Evolutionary conservation across 2,888 invertebrate genomes (phyloP), one percentile per base, ranked within the genome.

Genomic region (Aleiodes leptofemur): DNA sequence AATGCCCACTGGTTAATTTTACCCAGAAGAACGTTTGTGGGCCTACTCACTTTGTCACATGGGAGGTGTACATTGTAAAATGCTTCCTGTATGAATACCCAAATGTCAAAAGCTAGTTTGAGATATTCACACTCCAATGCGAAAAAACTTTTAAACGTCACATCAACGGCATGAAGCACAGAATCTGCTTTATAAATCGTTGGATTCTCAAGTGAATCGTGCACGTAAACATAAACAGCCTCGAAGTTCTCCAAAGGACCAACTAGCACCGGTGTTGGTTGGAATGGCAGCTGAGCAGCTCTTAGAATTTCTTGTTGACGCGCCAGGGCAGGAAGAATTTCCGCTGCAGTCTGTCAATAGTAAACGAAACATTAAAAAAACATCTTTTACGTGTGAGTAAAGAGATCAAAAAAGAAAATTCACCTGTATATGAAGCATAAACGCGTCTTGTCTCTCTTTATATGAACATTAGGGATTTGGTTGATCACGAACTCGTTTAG

Each of bases 191-290:
- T 23, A 50, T 73, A 73, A 13, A 69, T 57, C 7, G 73, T 73
- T 31, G 73, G 69, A 61, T 69, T 59, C 5, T 76, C 57, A 4
- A 69, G n/a, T 4, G 69, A 69, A 31, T 76, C 53, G 51, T 76
- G 69, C 7, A 73, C 29, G 23, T 69, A 69, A 5, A 73, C 71
- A 38, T 73, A 73, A 14, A 69, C 34, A 29, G 69, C 13, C 55
- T 72, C 64, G 9, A 61, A 34, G 43, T 73, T 69, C 7, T 14
- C 51, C 16, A 76, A 16, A 11, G 76, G 73, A 43, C 76, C 73
- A 13, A 76, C 76, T 11, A 73, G 4, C n/a, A 76, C 61, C 0
- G 73, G 69, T 13, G 69, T 50, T 1, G 76, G 69, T 31, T 76
- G 76, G 7, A 72, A n/a, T 13, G 76, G 38, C 8, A 38, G 23